Evolutionary conservation across 2,797 vertebrate genomes (phyloP).

Genomic region (Micrastur ruficollis): DNA sequence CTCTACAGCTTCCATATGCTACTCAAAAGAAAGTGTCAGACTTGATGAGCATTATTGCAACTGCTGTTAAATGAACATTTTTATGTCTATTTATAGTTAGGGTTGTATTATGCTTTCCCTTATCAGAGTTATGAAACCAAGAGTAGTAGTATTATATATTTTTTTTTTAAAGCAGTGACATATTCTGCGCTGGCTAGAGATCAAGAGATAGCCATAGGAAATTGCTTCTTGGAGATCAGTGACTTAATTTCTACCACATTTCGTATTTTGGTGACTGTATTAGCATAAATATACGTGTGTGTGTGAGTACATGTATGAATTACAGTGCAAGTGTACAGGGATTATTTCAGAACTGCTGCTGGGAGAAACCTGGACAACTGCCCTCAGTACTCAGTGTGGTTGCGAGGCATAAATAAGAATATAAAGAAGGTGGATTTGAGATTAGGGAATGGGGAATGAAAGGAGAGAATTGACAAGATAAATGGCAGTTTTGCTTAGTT

Average conservation of each 20-base stretch:
- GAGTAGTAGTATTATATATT: background rate
- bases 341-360: background rate
- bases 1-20: constrained; percentile 1
- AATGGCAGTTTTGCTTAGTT: background rate
- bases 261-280: background rate
- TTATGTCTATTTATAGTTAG: background rate
- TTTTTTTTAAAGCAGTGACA: background rate
- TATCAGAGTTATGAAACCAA: background rate
- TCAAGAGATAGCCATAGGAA: background rate
- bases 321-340: background rate
- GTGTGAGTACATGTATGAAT: background rate
- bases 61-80: constrained; percentile 10
- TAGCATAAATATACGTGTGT: background rate
- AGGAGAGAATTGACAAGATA: background rate
- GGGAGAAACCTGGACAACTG: background rate
- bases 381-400: background rate
- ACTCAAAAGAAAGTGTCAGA: constrained; percentile 34
- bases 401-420: background rate
- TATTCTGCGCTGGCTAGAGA: background rate
- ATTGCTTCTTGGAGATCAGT: background rate
- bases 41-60: background rate
- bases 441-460: background rate
- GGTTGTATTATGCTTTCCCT: background rate
- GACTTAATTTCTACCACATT: background rate
- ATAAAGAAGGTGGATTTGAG: background rate